Base-by-base conservation (phyloP, 1,140 invertebrate species). In the Trichoplusia ni region DNA sequence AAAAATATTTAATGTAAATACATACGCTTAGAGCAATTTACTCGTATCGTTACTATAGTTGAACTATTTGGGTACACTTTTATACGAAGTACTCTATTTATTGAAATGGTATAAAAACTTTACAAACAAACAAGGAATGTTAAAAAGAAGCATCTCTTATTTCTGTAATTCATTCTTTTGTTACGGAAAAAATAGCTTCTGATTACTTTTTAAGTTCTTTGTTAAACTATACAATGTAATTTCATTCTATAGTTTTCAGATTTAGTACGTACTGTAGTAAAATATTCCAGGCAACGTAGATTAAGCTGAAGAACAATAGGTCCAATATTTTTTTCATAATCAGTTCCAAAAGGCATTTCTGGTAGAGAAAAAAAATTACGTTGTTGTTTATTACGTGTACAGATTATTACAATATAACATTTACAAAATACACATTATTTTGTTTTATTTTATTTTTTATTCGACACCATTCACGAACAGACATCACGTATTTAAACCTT, bases 371-470 rank as follows among this genome's bases (percentile, higher is more conserved):
- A 29, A 29, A 29, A 58, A 29, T 19, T 44, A 21, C n/a, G 25
- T 42, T 58, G 33, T 42, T 40, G 23, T 42, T 29, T 58, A 27
- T 58, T 58, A 44, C 27, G 9, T 58, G 38, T 56, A 29, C 14
- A 56, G 53, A 56, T 23, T 56, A 56, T 56, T 40, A 27, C 18
- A 46, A 53, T 53, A 53, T 53, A 56, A 29, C 37, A n/a, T 46
- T 33, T 59, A 31, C 40, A 46, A 59, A 59, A 7, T 0, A 8
- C 1, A 4, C 11, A 8, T 46, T 13, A 9, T 44, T 59, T 13
- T 46, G 4, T 51, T 38, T n/a, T 16, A 1, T 13, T 38, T 7
- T 16, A n/a, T n/a, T n/a, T n/a, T n/a, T n/a, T n/a, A n/a, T n/a
- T n/a, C n/a, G n/a, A n/a, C n/a, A n/a, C n/a, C n/a, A n/a, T n/a